Conservation (phyloP, 1,140 invertebrate species). For the Calephelis nemesis region DNA sequence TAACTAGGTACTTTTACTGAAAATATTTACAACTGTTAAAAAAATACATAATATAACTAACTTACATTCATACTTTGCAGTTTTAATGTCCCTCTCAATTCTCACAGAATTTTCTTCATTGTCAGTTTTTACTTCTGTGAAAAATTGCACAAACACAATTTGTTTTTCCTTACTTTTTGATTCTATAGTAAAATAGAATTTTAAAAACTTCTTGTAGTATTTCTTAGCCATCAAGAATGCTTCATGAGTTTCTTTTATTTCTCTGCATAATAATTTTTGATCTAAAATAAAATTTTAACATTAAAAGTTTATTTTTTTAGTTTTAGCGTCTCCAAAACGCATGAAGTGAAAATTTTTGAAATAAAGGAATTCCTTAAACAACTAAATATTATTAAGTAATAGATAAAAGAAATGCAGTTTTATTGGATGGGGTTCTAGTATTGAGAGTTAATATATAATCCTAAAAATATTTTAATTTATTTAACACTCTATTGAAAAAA, state of each 20-base stretch:
- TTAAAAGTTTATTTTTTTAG: too few species aligned
- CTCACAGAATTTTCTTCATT: slow-evolving; percentile 55
- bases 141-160: slow-evolving; percentile 61
- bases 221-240: slow-evolving; percentile 69
- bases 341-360: too few species aligned
- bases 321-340: too few species aligned
- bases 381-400: too few species aligned
- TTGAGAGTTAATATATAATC: too few species aligned
- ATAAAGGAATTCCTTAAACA: too few species aligned
- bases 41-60: slow-evolving; percentile 22
- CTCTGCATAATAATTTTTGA: slow-evolving; percentile 59
- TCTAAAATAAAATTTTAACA: slow-evolving; percentile 47
- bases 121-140: slow-evolving; percentile 63
- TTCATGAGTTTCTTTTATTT: slow-evolving; percentile 70
- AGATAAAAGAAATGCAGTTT: too few species aligned
- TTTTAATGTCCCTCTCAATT: slow-evolving; percentile 44
- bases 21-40: too few species aligned
- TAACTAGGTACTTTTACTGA: too few species aligned
- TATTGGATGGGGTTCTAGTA: too few species aligned
- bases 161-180: slow-evolving; percentile 43
- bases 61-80: slow-evolving; percentile 57
- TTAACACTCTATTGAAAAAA: too few species aligned
- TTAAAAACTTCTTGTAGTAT: slow-evolving; percentile 62
- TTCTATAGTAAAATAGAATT: slow-evolving; percentile 61
- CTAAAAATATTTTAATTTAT: too few species aligned